A percentile compares a stretch with the other conserved stretches of the same genome.
These are phyloP conservation scores for Clinocottus analis DNA, from an alignment of 2,113 vertebrate genomes.

Conservation along the genomic window DNA sequence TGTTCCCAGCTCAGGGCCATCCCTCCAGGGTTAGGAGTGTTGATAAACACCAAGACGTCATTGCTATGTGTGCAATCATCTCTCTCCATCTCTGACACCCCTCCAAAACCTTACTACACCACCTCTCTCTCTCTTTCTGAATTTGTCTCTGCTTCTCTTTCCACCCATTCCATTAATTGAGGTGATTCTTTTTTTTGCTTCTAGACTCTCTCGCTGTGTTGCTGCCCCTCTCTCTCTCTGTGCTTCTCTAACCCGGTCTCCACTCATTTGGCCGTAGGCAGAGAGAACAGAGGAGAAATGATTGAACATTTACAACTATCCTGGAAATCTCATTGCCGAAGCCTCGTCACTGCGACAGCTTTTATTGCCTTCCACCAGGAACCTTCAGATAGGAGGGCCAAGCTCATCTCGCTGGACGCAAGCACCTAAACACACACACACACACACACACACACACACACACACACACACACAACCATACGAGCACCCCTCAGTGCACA, in stretches of 20 bases:
- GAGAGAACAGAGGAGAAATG: constrained; percentile 56
- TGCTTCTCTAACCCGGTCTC: neutral
- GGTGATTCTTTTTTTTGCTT: constrained; percentile 12
- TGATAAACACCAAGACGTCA: constrained; percentile 60
- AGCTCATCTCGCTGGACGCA: constrained; percentile 70
- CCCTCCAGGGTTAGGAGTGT: constrained; percentile 48
- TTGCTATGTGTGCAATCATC: constrained; percentile 39
- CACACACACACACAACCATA: neutral
- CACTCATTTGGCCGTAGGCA: constrained; percentile 22
- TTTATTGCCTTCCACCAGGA: constrained; percentile 80
- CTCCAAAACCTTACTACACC: constrained; percentile 9
- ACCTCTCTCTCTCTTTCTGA: neutral
- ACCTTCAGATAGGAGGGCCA: constrained; percentile 74
- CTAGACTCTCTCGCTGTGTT: neutral
- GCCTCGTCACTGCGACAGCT: constrained; percentile 66
- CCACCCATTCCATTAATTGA: constrained; percentile 30
- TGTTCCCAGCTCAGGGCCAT: constrained; percentile 53
- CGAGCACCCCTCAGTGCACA: neutral
- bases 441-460: constrained; percentile 58
- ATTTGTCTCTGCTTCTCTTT: constrained; percentile 15
- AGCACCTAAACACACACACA: constrained; percentile 21
- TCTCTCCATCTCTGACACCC: constrained; percentile 27
- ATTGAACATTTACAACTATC: constrained; percentile 80
- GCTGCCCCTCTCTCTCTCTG: neutral
- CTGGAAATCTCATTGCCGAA: constrained; percentile 72